Conservation (phyloP, 2,888 invertebrate genomes). For the Tribolium freemani region DNA sequence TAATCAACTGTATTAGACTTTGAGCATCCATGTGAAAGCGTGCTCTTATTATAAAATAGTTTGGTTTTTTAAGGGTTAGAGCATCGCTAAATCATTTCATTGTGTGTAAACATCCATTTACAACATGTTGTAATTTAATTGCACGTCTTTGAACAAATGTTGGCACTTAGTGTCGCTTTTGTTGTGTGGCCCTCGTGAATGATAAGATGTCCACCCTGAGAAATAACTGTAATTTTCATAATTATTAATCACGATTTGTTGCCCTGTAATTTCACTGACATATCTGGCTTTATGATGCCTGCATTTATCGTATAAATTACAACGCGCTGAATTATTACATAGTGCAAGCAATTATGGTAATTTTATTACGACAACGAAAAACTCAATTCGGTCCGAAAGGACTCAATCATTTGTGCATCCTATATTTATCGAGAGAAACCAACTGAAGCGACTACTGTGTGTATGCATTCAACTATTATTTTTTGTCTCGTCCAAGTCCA, state of each 20-base stretch:
- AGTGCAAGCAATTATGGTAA: conserved; percentile 45
- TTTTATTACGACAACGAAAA: conserved; percentile 24
- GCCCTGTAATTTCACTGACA: conserved; percentile 47
- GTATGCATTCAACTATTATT: no score
- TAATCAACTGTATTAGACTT: conserved; percentile 18
- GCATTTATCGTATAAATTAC: conserved; percentile 46
- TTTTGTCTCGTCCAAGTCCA: no score
- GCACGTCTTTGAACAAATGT: conserved; percentile 51
- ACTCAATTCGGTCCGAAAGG: background rate
- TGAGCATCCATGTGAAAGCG: conserved; percentile 10
- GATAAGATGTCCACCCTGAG: conserved; percentile 43
- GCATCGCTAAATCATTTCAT: conserved; percentile 43
- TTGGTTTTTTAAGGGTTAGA: background rate
- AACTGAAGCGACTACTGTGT: no score
- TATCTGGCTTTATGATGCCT: conserved; percentile 38
- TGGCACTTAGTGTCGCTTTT: conserved; percentile 47
- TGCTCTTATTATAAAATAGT: background rate
- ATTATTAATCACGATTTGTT: conserved; percentile 45
- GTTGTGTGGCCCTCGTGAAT: conserved; percentile 46
- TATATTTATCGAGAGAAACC: background rate
- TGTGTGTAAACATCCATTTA: conserved; percentile 54
- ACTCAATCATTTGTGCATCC: conserved; percentile 4
- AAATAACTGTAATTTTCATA: conserved; percentile 45
- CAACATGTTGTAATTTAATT: conserved; percentile 49
- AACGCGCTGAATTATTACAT: conserved; percentile 45